phyloP scores from a whole-genome alignment of 2,888 invertebrate genomes.

The Lasius platythorax region DNA sequence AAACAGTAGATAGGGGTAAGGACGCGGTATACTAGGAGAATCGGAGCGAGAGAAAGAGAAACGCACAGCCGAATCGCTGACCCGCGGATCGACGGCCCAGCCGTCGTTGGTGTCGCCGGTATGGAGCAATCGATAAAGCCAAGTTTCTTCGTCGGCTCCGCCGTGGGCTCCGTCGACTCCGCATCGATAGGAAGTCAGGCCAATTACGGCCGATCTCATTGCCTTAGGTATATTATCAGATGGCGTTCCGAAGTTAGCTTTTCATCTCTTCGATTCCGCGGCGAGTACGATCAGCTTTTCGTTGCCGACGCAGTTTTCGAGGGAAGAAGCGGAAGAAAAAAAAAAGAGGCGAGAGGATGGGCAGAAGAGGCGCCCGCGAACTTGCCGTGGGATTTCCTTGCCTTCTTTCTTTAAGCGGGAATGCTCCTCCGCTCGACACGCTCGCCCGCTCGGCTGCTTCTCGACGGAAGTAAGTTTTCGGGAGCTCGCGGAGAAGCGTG shows the following conservation, averaged over 20 bases:
- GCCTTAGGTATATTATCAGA: slow-evolving; percentile 76
- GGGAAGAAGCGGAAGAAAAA: slow-evolving; percentile 18
- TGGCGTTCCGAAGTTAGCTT: slow-evolving; percentile 77
- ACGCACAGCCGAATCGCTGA: slow-evolving; percentile 60
- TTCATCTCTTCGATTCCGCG: slow-evolving; percentile 75
- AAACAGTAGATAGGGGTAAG: slow-evolving; percentile 23
- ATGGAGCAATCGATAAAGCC: slow-evolving; percentile 72
- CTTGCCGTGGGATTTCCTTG: slow-evolving; percentile 26
- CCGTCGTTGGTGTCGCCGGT: slow-evolving; percentile 32
- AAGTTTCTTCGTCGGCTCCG: slow-evolving; percentile 65
- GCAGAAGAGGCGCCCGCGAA: slow-evolving; percentile 22
- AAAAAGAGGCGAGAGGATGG: slow-evolving; percentile 2
- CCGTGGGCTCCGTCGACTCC: slow-evolving; percentile 60
- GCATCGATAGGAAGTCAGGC: slow-evolving; percentile 73
- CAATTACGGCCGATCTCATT: slow-evolving; percentile 77
- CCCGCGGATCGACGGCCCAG: slow-evolving; percentile 55
- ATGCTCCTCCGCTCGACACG: slow-evolving; percentile 9
- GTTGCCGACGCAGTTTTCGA: slow-evolving; percentile 57
- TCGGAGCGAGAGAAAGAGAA: slow-evolving; percentile 26
- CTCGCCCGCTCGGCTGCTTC: slow-evolving; percentile 27
- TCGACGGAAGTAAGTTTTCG: slow-evolving; percentile 54
- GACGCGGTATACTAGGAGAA: neutral
- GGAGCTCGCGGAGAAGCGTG: slow-evolving; percentile 48
- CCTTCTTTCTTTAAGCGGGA: slow-evolving; percentile 28
- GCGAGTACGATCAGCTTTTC: slow-evolving; percentile 56